These are phyloP conservation scores for Polylopha cassiicola DNA, from an alignment of 2,888 invertebrate genomes.

Conservation along the genomic window DNA sequence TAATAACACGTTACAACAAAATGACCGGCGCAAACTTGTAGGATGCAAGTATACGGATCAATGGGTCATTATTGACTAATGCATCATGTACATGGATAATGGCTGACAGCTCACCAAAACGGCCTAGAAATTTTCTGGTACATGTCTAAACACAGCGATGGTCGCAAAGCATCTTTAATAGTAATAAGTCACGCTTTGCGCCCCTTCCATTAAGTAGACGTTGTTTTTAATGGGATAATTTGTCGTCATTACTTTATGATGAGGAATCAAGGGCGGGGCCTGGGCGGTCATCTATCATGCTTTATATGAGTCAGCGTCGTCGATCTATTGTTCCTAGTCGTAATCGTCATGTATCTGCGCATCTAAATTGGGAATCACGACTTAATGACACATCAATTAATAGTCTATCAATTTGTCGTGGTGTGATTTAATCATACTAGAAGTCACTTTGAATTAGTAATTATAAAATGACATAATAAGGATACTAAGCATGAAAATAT, in stretches of 20 bases:
- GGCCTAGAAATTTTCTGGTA: slow-evolving; percentile 3
- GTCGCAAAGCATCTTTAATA: slow-evolving; percentile 25
- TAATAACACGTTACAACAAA: slow-evolving; percentile 21
- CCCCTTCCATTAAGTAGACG: slow-evolving; percentile 31
- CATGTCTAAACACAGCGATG: slow-evolving; percentile 18
- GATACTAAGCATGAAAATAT: slow-evolving; percentile 16
- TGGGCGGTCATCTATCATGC: slow-evolving; percentile 45
- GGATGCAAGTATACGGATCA: slow-evolving; percentile 21
- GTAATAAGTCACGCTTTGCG: slow-evolving; percentile 27
- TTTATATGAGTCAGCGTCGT: slow-evolving; percentile 46
- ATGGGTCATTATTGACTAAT: slow-evolving; percentile 8
- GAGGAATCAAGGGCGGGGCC: slow-evolving; percentile 43
- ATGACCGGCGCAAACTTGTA: slow-evolving; percentile 16
- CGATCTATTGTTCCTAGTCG: slow-evolving; percentile 6
- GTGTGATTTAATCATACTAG: no score
- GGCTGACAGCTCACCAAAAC: neutral
- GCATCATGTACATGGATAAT: neutral
- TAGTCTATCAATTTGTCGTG: slow-evolving; percentile 31
- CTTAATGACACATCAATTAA: slow-evolving; percentile 40
- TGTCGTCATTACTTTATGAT: slow-evolving; percentile 52
- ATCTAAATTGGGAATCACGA: slow-evolving; percentile 20
- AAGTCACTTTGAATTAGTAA: no score
- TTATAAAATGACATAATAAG: slow-evolving; percentile 1
- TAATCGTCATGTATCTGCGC: slow-evolving; percentile 1
- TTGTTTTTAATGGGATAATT: slow-evolving; percentile 48